phyloP scores from a whole-genome alignment of 2,113 vertebrate genomes.

The Oncorhynchus masou region DNA sequence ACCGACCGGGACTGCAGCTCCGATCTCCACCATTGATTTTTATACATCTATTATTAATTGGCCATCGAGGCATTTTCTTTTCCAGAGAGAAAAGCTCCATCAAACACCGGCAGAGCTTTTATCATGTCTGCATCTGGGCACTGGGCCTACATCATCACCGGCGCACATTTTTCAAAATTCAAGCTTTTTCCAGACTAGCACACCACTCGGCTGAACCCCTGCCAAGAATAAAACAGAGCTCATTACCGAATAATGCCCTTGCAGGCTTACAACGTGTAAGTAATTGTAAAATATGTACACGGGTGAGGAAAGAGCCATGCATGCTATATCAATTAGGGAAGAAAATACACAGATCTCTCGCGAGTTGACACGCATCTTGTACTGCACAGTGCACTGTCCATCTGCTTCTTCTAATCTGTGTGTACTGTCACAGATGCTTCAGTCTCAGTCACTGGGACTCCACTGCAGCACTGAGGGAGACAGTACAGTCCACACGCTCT shows the following conservation, averaged over 20 bases:
- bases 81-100: constrained; percentile 22
- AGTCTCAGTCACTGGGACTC: not conserved
- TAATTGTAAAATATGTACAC: constrained; percentile 55
- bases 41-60: constrained; percentile 28
- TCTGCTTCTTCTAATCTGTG: not conserved
- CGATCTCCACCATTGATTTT: constrained; percentile 28
- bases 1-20: constrained; percentile 16
- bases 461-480: not conserved
- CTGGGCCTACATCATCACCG: constrained; percentile 68
- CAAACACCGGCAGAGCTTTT: constrained; percentile 42
- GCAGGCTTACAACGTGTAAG: constrained; percentile 57
- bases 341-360: no score
- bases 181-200: constrained; percentile 65
- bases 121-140: constrained; percentile 68
- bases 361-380: not conserved
- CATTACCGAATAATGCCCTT: constrained; percentile 72
- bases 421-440: not conserved
- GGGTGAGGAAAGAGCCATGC: constrained; percentile 24
- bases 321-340: constrained; percentile 11
- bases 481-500: not conserved
- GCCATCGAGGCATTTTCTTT: constrained; percentile 14
- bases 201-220: constrained; percentile 62
- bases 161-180: constrained; percentile 54
- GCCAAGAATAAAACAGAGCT: constrained; percentile 65
- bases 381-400: constrained; percentile 1